Percentiles rank a stretch among this genome's conserved stretches.
Evolutionary conservation across 2,113 vertebrate species (phyloP).

Genomic region (Gyps fulvus): DNA sequence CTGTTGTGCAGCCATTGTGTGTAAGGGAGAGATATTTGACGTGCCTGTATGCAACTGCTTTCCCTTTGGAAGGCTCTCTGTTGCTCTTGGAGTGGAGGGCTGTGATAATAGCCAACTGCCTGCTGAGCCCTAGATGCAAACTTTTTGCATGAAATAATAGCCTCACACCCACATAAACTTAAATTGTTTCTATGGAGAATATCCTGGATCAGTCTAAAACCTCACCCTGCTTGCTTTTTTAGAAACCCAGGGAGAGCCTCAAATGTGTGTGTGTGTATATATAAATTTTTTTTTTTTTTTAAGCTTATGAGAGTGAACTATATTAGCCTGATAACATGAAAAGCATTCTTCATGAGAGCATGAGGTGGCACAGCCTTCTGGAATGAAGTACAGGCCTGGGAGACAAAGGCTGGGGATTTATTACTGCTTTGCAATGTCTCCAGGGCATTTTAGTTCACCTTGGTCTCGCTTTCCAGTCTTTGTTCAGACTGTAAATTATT

Average conservation of each 20-base stretch:
- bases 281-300: background rate
- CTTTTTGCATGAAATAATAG: slow-evolving; percentile 57
- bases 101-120: slow-evolving; percentile 4
- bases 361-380: background rate
- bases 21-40: background rate
- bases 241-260: background rate
- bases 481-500: background rate
- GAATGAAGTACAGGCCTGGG: background rate
- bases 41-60: background rate
- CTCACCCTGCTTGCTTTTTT: background rate
- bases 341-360: background rate
- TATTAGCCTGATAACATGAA: background rate
- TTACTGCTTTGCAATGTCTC: background rate
- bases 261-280: background rate
- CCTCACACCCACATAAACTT: slow-evolving; percentile 28
- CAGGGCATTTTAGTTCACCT: background rate
- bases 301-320: background rate
- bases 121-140: slow-evolving; percentile 20
- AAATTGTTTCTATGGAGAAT: slow-evolving; percentile 35
- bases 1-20: background rate
- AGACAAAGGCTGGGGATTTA: background rate
- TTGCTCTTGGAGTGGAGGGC: slow-evolving; percentile 41
- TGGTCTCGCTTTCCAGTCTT: background rate
- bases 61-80: slow-evolving; percentile 13
- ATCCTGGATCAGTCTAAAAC: background rate